Evolutionary conservation across 37 sponge, comb jelly and placozoan species (phyloP), one percentile per base, ranked within the genome.

Genomic region (Aphrocallistes beatrix): DNA sequence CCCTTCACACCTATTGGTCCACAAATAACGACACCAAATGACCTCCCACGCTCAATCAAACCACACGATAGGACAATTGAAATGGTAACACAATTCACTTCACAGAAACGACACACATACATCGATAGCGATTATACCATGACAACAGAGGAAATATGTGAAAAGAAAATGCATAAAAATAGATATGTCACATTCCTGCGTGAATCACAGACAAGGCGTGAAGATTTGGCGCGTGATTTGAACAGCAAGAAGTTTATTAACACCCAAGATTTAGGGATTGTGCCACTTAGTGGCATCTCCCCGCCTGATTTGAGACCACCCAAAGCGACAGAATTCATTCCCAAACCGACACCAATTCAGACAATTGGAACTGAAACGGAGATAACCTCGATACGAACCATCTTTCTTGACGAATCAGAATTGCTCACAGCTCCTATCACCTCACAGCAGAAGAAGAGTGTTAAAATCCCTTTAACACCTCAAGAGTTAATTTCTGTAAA

Each of bases 261-360:
- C 3, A 60, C 75, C 8, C 75, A 60, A 13, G 75, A 60, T 60
- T 13, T 60, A 1, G 75, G 75, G 8, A 60, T 60, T 32, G 75
- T 32, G 75, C 75, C 75, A 19, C 75, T 60, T 19, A 60, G 75
- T 60, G 75, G 75, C 8, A 60, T 60, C 3, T 19, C n/a, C 28
- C 75, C 75, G n/a, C 75, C 75, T 60, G 75, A 60, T 25, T 6
- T 60, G 21, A 60, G n/a, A 60, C 75, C 75, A 60, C 75, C 75
- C n/a, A 60, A 28, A 60, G 75, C 32, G 34, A 60, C 75, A 28
- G 28, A 60, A 60, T 60, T 60, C n/a, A 60, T 60, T 19, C 8
- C 75, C 10, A 60, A 60, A 60, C 75, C 75, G 75, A 3, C 75
- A 60, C 75, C 75, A 60, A 28, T 6, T 8, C 75, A 60, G n/a